Evolutionary conservation across 2,113 vertebrate species (phyloP).

Genomic region (Cryptomyrus ogoouensis): DNA sequence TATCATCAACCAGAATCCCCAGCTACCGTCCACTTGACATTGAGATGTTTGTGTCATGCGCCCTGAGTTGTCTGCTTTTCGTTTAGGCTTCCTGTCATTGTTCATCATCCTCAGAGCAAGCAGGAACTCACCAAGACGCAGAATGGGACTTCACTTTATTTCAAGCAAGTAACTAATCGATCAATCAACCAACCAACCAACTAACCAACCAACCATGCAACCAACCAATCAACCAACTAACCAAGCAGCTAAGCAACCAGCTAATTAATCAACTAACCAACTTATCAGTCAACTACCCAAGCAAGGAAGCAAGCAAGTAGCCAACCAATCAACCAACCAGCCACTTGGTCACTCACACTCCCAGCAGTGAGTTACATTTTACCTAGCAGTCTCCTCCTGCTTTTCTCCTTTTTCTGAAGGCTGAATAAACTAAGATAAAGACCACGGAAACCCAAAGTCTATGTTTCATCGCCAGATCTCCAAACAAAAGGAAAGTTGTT

Average conservation of each 20-base stretch:
- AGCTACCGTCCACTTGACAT: background rate
- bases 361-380: background rate
- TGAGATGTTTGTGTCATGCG: constrained; percentile 25
- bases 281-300: background rate
- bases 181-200: background rate
- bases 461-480: background rate
- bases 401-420: background rate
- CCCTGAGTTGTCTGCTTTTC: constrained; percentile 27
- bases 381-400: background rate
- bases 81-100: constrained; percentile 31
- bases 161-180: background rate
- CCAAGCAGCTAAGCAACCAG: background rate
- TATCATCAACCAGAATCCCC: background rate
- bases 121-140: constrained; percentile 24
- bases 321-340: background rate
- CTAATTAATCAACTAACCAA: background rate
- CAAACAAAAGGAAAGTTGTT: background rate
- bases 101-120: constrained; percentile 26
- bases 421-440: background rate
- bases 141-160: constrained; percentile 6
- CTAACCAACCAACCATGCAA: background rate
- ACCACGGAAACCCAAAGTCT: background rate
- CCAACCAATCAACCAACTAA: background rate
- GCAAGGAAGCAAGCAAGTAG: background rate
- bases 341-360: background rate